Conservation (phyloP, 2,888 invertebrate genomes). For the Drosophila anomelani region DNA sequence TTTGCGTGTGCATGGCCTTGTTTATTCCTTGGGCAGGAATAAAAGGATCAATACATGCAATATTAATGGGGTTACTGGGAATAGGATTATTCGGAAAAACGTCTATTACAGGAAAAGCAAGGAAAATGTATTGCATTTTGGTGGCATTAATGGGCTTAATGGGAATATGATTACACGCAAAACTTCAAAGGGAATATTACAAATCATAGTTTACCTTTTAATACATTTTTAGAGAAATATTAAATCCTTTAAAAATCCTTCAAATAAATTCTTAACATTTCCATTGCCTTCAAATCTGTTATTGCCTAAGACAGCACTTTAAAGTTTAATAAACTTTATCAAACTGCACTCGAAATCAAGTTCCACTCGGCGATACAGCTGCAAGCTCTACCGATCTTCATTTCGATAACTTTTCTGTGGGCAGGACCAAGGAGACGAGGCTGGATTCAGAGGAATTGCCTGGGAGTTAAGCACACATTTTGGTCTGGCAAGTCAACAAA, state of each 20-base stretch:
- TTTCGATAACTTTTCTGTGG: slow-evolving; percentile 42
- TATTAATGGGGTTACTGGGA: slow-evolving; percentile 10
- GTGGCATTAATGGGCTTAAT: slow-evolving; percentile 1
- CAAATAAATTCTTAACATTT: slow-evolving; percentile 8
- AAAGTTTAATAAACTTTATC: slow-evolving; percentile 48
- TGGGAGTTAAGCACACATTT: slow-evolving; percentile 53
- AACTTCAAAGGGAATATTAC: neutral
- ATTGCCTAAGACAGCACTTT: slow-evolving; percentile 26
- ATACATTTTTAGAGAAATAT: no score
- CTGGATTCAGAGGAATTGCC: slow-evolving; percentile 11
- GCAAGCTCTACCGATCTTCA: slow-evolving; percentile 39
- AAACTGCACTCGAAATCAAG: slow-evolving; percentile 43
- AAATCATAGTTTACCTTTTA: neutral
- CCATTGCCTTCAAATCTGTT: slow-evolving; percentile 5
- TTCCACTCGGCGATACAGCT: slow-evolving; percentile 43
- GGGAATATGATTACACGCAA: neutral
- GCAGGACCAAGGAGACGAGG: neutral
- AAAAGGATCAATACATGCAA: slow-evolving; percentile 28
- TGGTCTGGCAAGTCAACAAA: slow-evolving; percentile 67
- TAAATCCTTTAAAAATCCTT: neutral
- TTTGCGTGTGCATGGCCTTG: slow-evolving; percentile 16
- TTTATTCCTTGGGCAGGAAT: slow-evolving; percentile 5
- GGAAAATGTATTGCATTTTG: neutral
- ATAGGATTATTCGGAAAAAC: neutral
- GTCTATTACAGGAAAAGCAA: neutral